These are phyloP conservation scores for Micromesistius poutassou DNA, from an alignment of 2,797 vertebrate species.

Conservation along the genomic window DNA sequence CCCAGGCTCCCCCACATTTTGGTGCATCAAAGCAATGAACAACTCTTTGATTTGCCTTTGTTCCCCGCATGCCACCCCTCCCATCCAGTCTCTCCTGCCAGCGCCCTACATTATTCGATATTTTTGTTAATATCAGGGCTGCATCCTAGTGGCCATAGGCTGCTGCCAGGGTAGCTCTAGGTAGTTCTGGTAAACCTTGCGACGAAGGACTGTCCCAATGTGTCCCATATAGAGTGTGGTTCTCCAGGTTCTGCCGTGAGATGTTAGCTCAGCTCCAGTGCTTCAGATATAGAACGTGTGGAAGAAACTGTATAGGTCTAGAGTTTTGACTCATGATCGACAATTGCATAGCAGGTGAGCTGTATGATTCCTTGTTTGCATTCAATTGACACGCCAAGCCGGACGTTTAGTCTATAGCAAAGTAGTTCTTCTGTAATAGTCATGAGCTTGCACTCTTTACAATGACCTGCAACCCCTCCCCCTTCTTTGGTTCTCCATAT, in stretches of 20 bases:
- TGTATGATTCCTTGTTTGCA: neutral
- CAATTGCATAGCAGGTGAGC: neutral
- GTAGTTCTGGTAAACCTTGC: neutral
- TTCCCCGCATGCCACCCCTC: neutral
- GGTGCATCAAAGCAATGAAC: neutral
- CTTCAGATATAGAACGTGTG: neutral
- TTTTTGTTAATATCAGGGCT: neutral
- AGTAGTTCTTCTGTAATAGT: neutral
- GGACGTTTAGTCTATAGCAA: neutral
- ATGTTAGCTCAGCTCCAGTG: neutral
- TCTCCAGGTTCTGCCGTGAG: neutral
- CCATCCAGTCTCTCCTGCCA: neutral
- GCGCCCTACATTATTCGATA: neutral
- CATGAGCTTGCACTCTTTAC: neutral
- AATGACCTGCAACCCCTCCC: neutral
- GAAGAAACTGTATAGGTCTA: neutral
- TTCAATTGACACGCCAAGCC: neutral
- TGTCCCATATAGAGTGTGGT: neutral
- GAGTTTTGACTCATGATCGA: neutral
- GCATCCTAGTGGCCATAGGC: neutral
- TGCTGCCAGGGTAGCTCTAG: neutral
- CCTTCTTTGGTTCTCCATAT: neutral
- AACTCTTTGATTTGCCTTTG: conserved; percentile 3
- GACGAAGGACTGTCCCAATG: neutral
- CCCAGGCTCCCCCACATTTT: neutral